Conservation (phyloP, 2,113 vertebrate genomes). For the Aptenodytes patagonicus region DNA sequence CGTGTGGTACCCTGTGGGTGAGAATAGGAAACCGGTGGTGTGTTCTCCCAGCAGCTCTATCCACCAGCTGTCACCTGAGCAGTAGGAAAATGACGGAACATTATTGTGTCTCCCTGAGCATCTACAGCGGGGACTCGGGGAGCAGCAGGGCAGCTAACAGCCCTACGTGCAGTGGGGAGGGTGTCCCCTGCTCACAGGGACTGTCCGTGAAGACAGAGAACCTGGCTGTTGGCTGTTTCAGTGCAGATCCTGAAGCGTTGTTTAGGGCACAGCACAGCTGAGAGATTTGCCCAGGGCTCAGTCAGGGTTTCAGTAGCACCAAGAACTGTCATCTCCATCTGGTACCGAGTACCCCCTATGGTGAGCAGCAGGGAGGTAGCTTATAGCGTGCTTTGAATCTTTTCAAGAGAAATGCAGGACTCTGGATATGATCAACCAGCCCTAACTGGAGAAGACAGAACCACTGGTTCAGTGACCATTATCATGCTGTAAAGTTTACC, state of each 20-base stretch:
- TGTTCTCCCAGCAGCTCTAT: background rate
- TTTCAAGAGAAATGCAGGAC: background rate
- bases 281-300: background rate
- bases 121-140: fast-evolving
- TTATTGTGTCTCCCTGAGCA: background rate
- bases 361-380: background rate
- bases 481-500: background rate
- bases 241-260: background rate
- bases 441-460: background rate
- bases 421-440: background rate
- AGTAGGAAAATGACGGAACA: background rate
- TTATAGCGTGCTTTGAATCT: background rate
- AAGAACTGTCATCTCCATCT: no score
- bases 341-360: background rate
- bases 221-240: background rate
- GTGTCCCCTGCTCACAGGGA: background rate
- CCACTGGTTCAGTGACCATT: background rate
- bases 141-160: background rate
- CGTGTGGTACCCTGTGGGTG: background rate
- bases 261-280: background rate
- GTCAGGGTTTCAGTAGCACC: background rate
- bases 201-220: background rate
- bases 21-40: background rate
- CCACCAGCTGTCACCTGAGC: background rate
- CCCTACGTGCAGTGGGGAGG: fast-evolving